Evolutionary conservation across 1,140 invertebrate genomes (phyloP).

Genomic region (Lucilia cuprina): DNA sequence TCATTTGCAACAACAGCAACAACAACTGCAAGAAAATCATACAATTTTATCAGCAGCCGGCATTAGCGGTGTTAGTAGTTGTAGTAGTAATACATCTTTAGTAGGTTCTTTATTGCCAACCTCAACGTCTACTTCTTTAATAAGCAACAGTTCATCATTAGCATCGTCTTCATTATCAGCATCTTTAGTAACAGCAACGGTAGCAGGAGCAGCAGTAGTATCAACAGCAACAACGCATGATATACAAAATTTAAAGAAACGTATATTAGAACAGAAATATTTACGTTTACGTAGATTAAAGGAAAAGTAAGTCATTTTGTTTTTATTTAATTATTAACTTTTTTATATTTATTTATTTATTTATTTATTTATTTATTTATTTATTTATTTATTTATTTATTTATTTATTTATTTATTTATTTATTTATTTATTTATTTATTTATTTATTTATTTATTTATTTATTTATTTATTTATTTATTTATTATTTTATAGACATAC

Average conservation of each 20-base stretch:
- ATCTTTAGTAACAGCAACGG: conserved; percentile 43
- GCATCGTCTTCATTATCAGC: conserved; percentile 8
- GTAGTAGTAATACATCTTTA: conserved; percentile 9
- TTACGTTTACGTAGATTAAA: conserved; percentile 60
- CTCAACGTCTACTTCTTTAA: conserved; percentile 7
- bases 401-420: background rate
- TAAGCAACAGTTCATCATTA: conserved; percentile 40
- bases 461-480: background rate
- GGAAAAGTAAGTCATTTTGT: conserved; percentile 52
- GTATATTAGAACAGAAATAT: conserved; percentile 59
- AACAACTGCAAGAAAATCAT: background rate
- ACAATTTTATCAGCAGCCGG: background rate
- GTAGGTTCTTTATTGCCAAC: conserved; percentile 16
- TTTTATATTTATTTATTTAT: background rate
- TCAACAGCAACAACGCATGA: conserved; percentile 45
- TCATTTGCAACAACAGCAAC: background rate
- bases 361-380: too few species aligned
- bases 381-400: background rate
- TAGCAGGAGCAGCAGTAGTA: conserved; percentile 37
- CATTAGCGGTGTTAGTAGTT: background rate
- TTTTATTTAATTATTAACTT: background rate
- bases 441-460: background rate
- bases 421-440: too few species aligned
- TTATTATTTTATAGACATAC: conserved; percentile 68
- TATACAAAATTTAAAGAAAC: conserved; percentile 58